Evolutionary conservation across 2,888 invertebrate genomes (phyloP), one percentile per base, ranked within the genome.

Genomic region (Alentia gelatinosa): DNA sequence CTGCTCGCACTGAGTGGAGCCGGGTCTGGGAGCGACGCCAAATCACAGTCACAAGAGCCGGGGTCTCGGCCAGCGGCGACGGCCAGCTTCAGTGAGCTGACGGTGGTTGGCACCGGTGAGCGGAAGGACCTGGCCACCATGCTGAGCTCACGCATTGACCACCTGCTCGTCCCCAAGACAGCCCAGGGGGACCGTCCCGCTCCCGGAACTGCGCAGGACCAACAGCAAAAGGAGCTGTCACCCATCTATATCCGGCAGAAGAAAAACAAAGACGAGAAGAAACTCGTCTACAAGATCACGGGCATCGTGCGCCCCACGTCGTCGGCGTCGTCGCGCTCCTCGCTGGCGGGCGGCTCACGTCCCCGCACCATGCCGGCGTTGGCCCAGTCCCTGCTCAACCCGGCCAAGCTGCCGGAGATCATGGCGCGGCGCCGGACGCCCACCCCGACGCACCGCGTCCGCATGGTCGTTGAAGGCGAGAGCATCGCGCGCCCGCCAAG

Each of bases 251-350:
- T 86, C 50, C 42, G 86, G 1, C 86, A 86, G 33, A 42, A 86
- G 47, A 86, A 86, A 30, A 86, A 50, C 47, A 86, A 86, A 19
- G 50, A 86, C 30, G 47, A 86, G 30, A 86, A 86, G 86, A 86
- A 47, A 33, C 19, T 86, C 30, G 47, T 86, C 1, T 86, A 86
- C 42, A 86, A 86, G 50, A 86, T 86, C 26, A 86, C 86, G 9
- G 86, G 86, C 33, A 86, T 86, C 30, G 7, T 86, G 42, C 86
- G 86, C 12, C 86, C 86, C 9, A 47, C 47, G 47, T 86, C 86
- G 15, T 42, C 86, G 30, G 42, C 50, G 26, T 47, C 86, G 1
- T 47, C 86, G 0, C 1, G 1, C 0, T 35, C 79, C 15, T 35
- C 79, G 5, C 39, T 15, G 35, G 4, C 12, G 1, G 79, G 37